Base-by-base conservation (phyloP, 2,797 vertebrate species). In the Liparis tanakae region DNA sequence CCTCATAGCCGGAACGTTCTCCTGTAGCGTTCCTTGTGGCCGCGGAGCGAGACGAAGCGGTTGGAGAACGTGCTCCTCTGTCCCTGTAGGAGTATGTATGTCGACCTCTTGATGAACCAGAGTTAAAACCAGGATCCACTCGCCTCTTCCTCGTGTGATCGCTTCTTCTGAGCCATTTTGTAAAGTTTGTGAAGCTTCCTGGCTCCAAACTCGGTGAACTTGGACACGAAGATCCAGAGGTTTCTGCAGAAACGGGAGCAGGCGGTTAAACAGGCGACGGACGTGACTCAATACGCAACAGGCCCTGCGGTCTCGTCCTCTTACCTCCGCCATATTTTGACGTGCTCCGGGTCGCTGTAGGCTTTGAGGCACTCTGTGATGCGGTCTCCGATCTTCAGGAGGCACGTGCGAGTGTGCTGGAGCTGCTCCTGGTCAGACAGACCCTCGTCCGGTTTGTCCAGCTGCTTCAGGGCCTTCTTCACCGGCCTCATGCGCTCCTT, bases 151-250 rank as follows among this genome's bases (percentile, higher is more conserved):
- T 95, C 95, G 30, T 98, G 97, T 0, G 96, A 96, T 50, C 98
- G 94, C 89, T 99, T 99, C 93, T 99, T 99, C 87, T 96, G 96
- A 56, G 98, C 98, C 97, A 98, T 98, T 92, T 99, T 99, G 89
- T 99, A 99, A 80, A 99, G 94, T 74, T 97, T 99, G 91, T 99
- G 98, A 63, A 99, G 93, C 86, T 99, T 99, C 86, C 95, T 95
- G 6, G 98, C 98, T 58, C 97, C 96, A 87, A 99, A 99, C 94
- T 99, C 98, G 6, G 98, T 99, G 86, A 99, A 99, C 94, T 99
- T 99, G 57, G 98, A 99, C 80, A 99, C 98, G 94, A 99, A 99
- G 85, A 99, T 99, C 98, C 98, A 99, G 14, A 99, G 96, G 85
- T 99, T 99, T 92, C 98, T 99, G 89, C 57, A 74, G 78, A 64